Conservation (phyloP, 1,140 invertebrate genomes). For the Bombus turneri region DNA sequence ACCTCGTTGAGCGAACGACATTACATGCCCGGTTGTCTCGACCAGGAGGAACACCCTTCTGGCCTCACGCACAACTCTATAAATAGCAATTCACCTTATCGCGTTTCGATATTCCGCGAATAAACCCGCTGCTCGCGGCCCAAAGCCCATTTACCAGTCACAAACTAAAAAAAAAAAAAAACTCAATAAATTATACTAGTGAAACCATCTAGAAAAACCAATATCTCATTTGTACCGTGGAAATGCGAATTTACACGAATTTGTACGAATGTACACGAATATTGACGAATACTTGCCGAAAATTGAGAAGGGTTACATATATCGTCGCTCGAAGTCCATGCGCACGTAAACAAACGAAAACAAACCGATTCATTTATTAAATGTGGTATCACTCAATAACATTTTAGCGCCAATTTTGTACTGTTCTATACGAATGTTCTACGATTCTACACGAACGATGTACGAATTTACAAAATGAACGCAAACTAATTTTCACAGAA, state of each 20-base stretch:
- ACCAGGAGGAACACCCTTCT: conserved; percentile 11
- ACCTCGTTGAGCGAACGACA: neutral
- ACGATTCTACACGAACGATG: neutral
- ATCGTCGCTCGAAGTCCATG: too few relatives aligned
- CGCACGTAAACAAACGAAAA: too few relatives aligned
- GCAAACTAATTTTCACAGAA: neutral
- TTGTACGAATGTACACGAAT: too few relatives aligned
- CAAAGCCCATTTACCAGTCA: neutral
- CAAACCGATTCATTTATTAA: neutral
- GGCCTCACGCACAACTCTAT: conserved; percentile 10
- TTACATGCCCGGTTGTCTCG: neutral
- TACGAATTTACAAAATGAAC: neutral
- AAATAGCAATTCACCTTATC: conserved; percentile 38
- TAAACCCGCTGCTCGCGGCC: neutral
- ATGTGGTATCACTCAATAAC: too few relatives aligned
- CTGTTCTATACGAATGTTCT: neutral
- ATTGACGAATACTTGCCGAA: too few relatives aligned
- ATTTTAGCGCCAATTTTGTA: neutral
- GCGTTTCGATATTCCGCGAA: conserved; percentile 22
- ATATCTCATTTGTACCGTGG: neutral
- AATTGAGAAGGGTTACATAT: too few relatives aligned
- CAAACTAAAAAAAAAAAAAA: too few relatives aligned
- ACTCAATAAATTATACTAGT: too few relatives aligned
- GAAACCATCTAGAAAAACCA: too few relatives aligned
- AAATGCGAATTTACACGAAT: neutral